Base-by-base conservation (phyloP, 2,797 vertebrate genomes). In the Clarias platycephalus region DNA sequence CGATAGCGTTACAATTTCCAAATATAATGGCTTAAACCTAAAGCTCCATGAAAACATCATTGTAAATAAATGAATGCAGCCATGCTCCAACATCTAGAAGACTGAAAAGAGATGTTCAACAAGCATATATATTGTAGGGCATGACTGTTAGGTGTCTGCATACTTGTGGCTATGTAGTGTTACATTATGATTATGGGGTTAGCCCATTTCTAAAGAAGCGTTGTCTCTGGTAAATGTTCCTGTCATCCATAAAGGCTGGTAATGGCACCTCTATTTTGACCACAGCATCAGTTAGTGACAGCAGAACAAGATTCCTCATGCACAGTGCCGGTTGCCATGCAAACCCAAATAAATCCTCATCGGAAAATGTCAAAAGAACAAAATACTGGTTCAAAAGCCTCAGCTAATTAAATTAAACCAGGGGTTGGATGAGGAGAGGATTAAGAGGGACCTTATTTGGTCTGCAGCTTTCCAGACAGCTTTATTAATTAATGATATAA, bases 261-360 rank as follows among this genome's bases (percentile, higher is more conserved):
- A 58, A 68, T 94, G 94, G 90, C 95, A 96, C 90, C 88, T 95
- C 90, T 81, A 87, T 90, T 60, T 40, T 88, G 90, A 91, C 88
- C 85, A 78, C 57, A 44, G 89, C 95, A 96, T 93, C 93, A 91
- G 94, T 90, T 88, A 53, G 87, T 94, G 95, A 94, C 94, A 93
- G 80, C 60, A 26, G 55, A 20, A 37, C 20, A 8, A 34, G 26
- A 58, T 60, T 77, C 40, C 58, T 37, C 64, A 76, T 70, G 22
- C 44, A 20, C 75, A 72, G 64, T 6, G 55, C 7, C 26, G 12
- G 84, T 63, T 77, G 74, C 53, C 67, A 79, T 83, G 74, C 64
- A 79, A 83, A 79, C 37, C 58, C 70, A 66, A 87, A 88, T 72
- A 79, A 78, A 60, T 74, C 37, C 71, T 85, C 81, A 82, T 74